These are phyloP conservation scores for Steatocranus sp. DNA, from an alignment of 2,797 vertebrate genomes.

Conservation along the genomic window DNA sequence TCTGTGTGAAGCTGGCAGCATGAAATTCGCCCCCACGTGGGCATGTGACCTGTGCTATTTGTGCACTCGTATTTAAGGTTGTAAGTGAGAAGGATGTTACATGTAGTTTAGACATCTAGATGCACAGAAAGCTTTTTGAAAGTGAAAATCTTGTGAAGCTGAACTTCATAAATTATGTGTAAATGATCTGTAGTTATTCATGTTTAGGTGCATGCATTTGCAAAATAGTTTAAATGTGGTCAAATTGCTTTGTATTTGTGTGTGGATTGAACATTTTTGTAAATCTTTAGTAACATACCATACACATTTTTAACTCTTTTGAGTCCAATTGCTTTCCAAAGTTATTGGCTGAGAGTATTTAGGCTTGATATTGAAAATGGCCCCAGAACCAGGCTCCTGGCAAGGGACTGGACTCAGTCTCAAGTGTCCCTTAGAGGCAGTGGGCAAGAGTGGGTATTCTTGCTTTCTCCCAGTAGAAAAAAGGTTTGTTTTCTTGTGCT, in stretches of 20 bases:
- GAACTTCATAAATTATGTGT: background rate
- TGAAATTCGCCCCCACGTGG: background rate
- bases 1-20: background rate
- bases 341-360: background rate
- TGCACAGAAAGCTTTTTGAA: background rate
- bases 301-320: background rate
- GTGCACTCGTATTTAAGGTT: background rate
- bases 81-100: background rate
- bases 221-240: background rate
- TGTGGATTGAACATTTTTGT: background rate
- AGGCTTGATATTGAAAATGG: background rate
- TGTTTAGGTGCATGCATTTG: background rate
- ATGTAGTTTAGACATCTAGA: background rate
- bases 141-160: background rate
- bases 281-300: background rate
- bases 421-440: background rate
- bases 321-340: background rate
- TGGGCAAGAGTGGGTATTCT: background rate
- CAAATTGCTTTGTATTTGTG: background rate
- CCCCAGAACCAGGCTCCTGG: background rate
- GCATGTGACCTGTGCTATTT: background rate
- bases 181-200: background rate
- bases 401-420: background rate
- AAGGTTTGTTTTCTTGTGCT: background rate
- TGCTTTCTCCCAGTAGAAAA: background rate